These are phyloP conservation scores for Drosophila oshimai DNA, from an alignment of 1,140 invertebrate genomes.

Conservation along the genomic window DNA sequence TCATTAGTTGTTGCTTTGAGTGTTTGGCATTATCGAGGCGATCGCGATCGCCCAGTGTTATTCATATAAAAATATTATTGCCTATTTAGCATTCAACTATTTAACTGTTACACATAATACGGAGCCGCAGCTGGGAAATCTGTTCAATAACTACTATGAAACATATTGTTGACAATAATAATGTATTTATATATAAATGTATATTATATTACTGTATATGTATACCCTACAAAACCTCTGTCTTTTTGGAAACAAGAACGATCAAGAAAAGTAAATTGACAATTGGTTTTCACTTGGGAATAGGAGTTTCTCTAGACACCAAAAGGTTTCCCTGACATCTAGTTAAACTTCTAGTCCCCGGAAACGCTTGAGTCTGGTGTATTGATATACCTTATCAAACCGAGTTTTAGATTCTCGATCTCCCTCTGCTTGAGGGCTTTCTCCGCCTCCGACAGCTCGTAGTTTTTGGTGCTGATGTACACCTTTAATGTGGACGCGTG, in stretches of 20 bases:
- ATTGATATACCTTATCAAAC: conserved; percentile 26
- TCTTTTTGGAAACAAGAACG: conserved; percentile 35
- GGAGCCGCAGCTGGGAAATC: conserved; percentile 51
- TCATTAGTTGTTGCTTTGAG: conserved; percentile 66
- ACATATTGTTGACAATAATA: conserved; percentile 81
- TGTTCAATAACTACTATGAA: conserved; percentile 59
- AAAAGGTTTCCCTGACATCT: not conserved
- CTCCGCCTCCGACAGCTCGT: conserved; percentile 45
- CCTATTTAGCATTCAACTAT: conserved; percentile 45
- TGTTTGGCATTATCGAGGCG: conserved; percentile 34
- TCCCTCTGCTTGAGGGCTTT: conserved; percentile 38
- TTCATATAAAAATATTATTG: conserved; percentile 43
- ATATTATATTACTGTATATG: conserved; percentile 61
- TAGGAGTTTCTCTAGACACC: conserved; percentile 4
- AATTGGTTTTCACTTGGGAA: not conserved
- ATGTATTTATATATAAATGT: conserved; percentile 73
- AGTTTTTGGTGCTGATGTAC: conserved; percentile 59
- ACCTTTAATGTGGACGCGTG: conserved; percentile 34
- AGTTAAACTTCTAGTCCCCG: not conserved
- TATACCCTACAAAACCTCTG: conserved; percentile 44
- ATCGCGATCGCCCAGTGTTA: conserved; percentile 10
- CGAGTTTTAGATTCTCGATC: conserved; percentile 22
- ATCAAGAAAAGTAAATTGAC: conserved; percentile 3
- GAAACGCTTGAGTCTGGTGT: not conserved
- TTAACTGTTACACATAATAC: conserved; percentile 64